phyloP scores from a whole-genome alignment of 2,797 vertebrate genomes.

The Gallinago solitaria region DNA sequence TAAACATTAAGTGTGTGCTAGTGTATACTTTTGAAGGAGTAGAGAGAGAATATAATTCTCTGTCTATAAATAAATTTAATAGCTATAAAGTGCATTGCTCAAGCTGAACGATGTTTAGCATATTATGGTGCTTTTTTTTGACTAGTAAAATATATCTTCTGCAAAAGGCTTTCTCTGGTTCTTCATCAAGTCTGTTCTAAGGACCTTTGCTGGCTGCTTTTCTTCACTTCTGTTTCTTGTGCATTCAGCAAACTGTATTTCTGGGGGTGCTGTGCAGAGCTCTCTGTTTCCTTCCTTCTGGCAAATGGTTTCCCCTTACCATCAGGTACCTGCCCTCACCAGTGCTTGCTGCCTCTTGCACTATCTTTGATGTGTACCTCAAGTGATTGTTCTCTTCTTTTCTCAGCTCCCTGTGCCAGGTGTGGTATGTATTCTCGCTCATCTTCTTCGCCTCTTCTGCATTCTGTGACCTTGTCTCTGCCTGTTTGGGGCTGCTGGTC shows the following conservation, averaged over 20 bases:
- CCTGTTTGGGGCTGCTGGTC: not conserved
- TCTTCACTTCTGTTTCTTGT: not conserved
- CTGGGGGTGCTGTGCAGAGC: not conserved
- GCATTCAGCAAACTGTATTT: not conserved
- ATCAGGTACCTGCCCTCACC: not conserved
- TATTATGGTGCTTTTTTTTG: not conserved
- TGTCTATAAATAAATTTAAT: not conserved
- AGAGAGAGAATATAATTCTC: not conserved
- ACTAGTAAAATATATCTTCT: not conserved
- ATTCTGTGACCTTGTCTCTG: not conserved
- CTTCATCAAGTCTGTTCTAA: not conserved
- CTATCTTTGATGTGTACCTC: not conserved
- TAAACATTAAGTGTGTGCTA: not conserved
- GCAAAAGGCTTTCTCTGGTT: not conserved
- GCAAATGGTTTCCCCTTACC: not conserved
- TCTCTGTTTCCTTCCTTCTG: not conserved
- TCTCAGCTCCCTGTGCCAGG: not conserved
- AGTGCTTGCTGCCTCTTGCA: not conserved
- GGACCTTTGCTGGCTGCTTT: not conserved
- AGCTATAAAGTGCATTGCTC: not conserved
- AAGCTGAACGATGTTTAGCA: not conserved
- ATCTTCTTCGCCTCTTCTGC: not conserved
- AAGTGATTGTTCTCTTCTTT: not conserved
- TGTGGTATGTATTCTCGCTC: not conserved
- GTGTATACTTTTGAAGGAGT: not conserved